These are phyloP conservation scores for Autographa pulchrina DNA, from an alignment of 2,888 invertebrate species.

Conservation along the genomic window DNA sequence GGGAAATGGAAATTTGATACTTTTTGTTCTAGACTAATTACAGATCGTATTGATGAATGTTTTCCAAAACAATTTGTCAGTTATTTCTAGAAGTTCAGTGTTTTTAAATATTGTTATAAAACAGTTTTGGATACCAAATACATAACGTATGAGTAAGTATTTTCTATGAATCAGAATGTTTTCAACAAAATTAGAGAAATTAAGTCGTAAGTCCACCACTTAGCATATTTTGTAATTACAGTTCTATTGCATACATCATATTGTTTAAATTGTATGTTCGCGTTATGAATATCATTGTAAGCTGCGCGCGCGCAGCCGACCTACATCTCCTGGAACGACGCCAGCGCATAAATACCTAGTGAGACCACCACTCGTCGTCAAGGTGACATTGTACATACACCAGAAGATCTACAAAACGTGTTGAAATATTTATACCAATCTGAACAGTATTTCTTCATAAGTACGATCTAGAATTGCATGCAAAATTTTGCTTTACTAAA, in stretches of 20 bases:
- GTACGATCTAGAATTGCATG: conserved; percentile 40
- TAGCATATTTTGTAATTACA: conserved; percentile 39
- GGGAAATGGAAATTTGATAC: neutral
- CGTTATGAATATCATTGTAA: conserved; percentile 60
- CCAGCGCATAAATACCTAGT: conserved; percentile 79
- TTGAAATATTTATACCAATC: conserved; percentile 39
- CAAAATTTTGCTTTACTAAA: neutral
- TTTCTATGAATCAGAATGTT: conserved; percentile 57
- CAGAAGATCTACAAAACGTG: conserved; percentile 52
- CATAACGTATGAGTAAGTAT: conserved; percentile 45
- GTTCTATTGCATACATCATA: conserved; percentile 59
- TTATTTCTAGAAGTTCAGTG: neutral
- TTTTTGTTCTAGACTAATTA: neutral
- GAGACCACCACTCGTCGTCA: conserved; percentile 71
- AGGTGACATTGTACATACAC: conserved; percentile 77
- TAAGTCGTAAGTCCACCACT: conserved; percentile 48
- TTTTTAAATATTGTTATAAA: conserved; percentile 39
- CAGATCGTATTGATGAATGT: neutral
- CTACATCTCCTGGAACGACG: conserved; percentile 79
- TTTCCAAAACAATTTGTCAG: neutral
- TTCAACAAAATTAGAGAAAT: conserved; percentile 33
- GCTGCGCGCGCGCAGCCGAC: conserved; percentile 67
- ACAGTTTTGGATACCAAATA: conserved; percentile 43
- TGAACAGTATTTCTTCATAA: conserved; percentile 31
- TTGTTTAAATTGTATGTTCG: conserved; percentile 61